Conservation (phyloP, 2,113 vertebrate species). For the Galemys pyrenaicus region DNA sequence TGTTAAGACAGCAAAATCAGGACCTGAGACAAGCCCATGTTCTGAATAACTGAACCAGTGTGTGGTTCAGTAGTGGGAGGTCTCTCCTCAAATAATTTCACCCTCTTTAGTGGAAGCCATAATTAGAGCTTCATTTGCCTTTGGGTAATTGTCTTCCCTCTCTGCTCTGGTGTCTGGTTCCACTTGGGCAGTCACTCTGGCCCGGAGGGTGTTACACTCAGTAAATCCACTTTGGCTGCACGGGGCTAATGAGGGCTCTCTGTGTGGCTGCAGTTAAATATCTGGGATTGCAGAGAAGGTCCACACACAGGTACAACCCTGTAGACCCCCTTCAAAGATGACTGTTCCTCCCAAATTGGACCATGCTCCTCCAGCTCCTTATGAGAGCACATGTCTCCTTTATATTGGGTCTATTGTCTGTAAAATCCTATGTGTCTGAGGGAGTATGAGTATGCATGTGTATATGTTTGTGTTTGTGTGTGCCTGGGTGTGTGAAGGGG, state of each 20-base stretch:
- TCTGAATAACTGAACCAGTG: background rate
- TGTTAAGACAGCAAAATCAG: background rate
- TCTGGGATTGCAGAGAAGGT: background rate
- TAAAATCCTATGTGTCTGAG: background rate
- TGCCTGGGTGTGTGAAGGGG: background rate
- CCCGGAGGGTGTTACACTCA: background rate
- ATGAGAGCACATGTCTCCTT: background rate
- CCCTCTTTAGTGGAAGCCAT: constrained; percentile 11
- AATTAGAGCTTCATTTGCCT: constrained; percentile 45
- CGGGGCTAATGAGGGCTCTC: background rate
- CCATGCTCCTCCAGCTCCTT: background rate
- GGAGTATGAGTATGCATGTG: no score
- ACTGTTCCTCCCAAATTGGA: background rate
- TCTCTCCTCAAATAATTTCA: background rate
- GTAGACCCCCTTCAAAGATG: background rate
- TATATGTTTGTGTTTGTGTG: background rate
- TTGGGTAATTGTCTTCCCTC: constrained; percentile 44
- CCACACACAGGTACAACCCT: background rate
- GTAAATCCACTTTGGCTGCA: background rate
- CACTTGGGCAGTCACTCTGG: background rate
- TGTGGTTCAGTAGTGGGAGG: background rate
- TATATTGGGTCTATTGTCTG: background rate
- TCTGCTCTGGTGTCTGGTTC: constrained; percentile 8
- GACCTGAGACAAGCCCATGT: background rate
- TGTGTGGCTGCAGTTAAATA: background rate